Base-by-base conservation (phyloP, 1,140 invertebrate genomes). In the Atta texana region DNA sequence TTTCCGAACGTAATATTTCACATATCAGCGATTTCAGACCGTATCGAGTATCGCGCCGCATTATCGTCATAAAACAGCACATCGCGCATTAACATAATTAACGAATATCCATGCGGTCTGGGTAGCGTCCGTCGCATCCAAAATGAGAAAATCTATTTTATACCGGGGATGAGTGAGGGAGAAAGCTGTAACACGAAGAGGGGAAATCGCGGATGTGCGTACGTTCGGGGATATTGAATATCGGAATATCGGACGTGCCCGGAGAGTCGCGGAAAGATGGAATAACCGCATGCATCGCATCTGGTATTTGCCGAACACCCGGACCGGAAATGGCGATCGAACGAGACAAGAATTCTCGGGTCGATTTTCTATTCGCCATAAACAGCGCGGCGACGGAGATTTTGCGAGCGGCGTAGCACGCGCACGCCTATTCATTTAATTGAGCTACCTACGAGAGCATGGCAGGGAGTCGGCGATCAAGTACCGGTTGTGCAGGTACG, bases 401-500 rank as follows among this genome's bases (percentile, higher is more conserved):
- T 89, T 89, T 71, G 39, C 61, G 71, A 82, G 39, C 49, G 49
- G 53, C 53, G 53, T 16, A 16, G 49, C 49, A 18, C 69, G 81
- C 61, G 18, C 68, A 28, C 59, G 24, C 21, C 71, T 85, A 49
- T 74, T 53, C 49, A 61, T 89, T 89, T 90, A 90, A 90, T 90
- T 87, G 88, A 90, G 84, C 89, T 57, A 87, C 87, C 51, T 82
- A 85, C 57, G 80, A 69, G 74, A 49, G 14, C 80, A 51, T 21
- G n/a, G 18, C 28, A n/a, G 63, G 69, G 63, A 74, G 63, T 5
- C 51, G 44, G 51, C 71, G 89, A 85, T 69, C 74, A 34, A 89
- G 86, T 90, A 90, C 89, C 89, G 89, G 86, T 88, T 86, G 49
- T 68, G 53, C 86, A 31, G 53, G 68, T 61, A 85, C 88, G 71